Conservation (phyloP, 2,797 vertebrate species). For the Sebastiscus tertius region DNA sequence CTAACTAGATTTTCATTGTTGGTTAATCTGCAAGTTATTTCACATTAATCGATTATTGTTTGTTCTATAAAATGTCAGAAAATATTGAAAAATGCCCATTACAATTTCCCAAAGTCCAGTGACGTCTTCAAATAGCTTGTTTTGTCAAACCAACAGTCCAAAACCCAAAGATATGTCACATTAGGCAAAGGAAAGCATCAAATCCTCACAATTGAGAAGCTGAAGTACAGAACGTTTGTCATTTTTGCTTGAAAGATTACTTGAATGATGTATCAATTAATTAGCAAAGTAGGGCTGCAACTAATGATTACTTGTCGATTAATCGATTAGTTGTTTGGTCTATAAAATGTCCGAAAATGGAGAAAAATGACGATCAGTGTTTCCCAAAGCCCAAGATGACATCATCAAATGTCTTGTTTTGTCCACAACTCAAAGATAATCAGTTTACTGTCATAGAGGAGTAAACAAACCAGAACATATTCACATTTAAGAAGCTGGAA, state of each 20-base stretch:
- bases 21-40: background rate
- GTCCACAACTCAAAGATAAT: too few relatives aligned
- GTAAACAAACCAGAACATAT: too few relatives aligned
- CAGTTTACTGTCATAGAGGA: too few relatives aligned
- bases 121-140: background rate
- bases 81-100: background rate
- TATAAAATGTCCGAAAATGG: too few relatives aligned
- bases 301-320: rapidly evolving
- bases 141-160: background rate
- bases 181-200: background rate
- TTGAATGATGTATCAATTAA: background rate
- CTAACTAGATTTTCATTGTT: background rate
- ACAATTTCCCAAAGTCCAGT: background rate
- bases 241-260: background rate
- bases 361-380: rapidly evolving
- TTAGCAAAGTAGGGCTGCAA: background rate
- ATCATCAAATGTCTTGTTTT: too few relatives aligned
- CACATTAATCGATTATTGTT: background rate
- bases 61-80: background rate
- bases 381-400: too few relatives aligned
- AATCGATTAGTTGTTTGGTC: too few relatives aligned
- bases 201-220: background rate
- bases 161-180: background rate
- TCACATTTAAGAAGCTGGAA: too few relatives aligned
- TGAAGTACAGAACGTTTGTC: background rate